A percentile compares a stretch with the other conserved stretches of the same genome.
Evolutionary conservation across 2,113 vertebrate species (phyloP).

Genomic region (Myodes glareolus): DNA sequence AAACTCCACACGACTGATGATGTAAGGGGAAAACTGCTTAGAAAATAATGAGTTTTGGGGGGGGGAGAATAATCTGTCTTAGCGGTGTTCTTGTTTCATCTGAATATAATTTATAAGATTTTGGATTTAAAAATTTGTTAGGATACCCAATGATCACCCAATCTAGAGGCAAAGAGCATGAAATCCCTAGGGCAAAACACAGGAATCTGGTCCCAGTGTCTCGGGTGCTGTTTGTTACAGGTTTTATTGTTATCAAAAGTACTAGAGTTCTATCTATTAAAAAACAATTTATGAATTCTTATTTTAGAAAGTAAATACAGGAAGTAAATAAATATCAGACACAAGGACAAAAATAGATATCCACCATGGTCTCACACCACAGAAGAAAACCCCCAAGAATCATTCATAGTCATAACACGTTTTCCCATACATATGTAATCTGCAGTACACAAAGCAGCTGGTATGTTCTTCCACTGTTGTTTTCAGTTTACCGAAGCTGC

Average conservation of each 20-base stretch:
- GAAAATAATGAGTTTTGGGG: conserved; percentile 22
- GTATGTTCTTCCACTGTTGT: not conserved
- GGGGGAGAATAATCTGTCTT: not conserved
- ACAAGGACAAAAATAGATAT: not conserved
- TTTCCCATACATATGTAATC: not conserved
- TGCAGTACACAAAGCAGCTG: not conserved
- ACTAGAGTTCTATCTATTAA: not conserved
- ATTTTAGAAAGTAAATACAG: not conserved
- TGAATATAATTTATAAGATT: conserved; percentile 21
- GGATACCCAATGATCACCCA: conserved; percentile 16
- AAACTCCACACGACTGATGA: not conserved
- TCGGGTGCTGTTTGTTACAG: not conserved
- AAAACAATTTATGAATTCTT: not conserved
- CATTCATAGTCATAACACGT: conserved; percentile 18
- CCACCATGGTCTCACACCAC: not conserved
- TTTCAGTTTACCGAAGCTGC: not conserved
- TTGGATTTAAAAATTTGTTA: not conserved
- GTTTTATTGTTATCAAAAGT: not conserved
- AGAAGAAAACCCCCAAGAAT: not conserved
- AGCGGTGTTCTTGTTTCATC: not conserved
- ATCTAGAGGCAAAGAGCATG: not conserved
- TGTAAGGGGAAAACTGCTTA: not conserved
- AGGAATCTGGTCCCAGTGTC: not conserved
- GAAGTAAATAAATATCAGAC: not conserved
- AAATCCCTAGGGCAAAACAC: not conserved